phyloP scores from a whole-genome alignment of 2,888 invertebrate genomes.

The Erebia palarica region DNA sequence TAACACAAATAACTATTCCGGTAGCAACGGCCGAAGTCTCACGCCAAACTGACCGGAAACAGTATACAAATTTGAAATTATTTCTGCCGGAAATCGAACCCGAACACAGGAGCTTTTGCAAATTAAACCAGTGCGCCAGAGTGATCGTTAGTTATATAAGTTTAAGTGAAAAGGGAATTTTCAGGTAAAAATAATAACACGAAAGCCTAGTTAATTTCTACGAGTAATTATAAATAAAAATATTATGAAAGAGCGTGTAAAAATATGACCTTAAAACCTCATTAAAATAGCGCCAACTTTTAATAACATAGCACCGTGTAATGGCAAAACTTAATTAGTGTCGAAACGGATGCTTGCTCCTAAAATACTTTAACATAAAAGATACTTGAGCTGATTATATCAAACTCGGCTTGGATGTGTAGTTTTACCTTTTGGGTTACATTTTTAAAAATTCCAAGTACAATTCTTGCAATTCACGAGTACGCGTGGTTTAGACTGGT shows the following conservation, averaged over 20 bases:
- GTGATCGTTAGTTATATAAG: too few species aligned
- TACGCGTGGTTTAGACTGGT: too few species aligned
- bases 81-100: too few species aligned
- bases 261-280: not conserved
- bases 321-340: not conserved
- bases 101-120: too few species aligned
- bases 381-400: not conserved
- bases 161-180: too few species aligned
- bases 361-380: not conserved
- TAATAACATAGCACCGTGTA: not conserved
- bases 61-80: too few species aligned
- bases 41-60: too few species aligned
- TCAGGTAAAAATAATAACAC: not conserved
- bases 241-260: not conserved
- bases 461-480: too few species aligned
- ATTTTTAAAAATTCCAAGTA: too few species aligned
- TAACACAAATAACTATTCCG: too few species aligned
- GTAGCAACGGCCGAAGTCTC: too few species aligned
- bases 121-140: too few species aligned
- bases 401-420: not conserved
- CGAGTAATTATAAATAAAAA: not conserved
- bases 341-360: not conserved
- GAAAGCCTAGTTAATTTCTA: not conserved
- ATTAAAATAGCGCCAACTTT: slow-evolving; percentile 5
- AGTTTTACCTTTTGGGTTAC: not conserved